These are phyloP conservation scores for Mormoops blainvillei DNA, from an alignment of 2,113 vertebrate species.

Conservation along the genomic window DNA sequence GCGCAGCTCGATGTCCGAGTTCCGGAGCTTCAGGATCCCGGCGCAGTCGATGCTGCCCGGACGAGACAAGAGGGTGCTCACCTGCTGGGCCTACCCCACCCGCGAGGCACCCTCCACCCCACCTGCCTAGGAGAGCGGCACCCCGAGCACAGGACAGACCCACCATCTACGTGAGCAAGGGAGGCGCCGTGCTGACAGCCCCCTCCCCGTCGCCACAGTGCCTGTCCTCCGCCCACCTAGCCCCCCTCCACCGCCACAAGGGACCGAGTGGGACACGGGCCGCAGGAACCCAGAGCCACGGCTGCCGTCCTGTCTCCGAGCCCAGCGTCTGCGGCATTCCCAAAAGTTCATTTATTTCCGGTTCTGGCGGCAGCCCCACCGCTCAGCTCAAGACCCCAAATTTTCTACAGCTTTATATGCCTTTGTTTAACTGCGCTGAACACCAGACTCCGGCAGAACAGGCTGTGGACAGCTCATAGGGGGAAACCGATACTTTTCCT, in stretches of 20 bases:
- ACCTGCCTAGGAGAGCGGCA: neutral
- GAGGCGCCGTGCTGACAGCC: neutral
- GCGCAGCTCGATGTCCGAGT: slow-evolving; percentile 95
- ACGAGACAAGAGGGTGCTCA: neutral
- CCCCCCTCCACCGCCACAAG: neutral
- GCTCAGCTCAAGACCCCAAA: neutral
- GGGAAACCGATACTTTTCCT: neutral
- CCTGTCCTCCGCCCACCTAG: neutral
- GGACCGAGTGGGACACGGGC: neutral
- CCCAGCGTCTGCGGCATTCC: neutral
- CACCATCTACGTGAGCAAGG: neutral
- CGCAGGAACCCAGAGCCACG: neutral
- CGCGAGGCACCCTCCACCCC: neutral
- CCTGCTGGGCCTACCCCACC: neutral
- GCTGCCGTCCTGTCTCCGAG: neutral
- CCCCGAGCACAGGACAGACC: neutral
- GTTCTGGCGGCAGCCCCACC: neutral
- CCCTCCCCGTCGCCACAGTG: neutral
- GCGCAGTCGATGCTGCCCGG: slow-evolving; percentile 92
- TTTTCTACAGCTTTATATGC: neutral
- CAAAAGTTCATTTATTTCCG: neutral
- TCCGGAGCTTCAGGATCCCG: slow-evolving; percentile 94
- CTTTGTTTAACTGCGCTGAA: neutral
- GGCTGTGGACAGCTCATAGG: neutral
- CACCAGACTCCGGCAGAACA: neutral